Conservation (phyloP, 2,888 invertebrate species). For the Brachyptera putata region DNA sequence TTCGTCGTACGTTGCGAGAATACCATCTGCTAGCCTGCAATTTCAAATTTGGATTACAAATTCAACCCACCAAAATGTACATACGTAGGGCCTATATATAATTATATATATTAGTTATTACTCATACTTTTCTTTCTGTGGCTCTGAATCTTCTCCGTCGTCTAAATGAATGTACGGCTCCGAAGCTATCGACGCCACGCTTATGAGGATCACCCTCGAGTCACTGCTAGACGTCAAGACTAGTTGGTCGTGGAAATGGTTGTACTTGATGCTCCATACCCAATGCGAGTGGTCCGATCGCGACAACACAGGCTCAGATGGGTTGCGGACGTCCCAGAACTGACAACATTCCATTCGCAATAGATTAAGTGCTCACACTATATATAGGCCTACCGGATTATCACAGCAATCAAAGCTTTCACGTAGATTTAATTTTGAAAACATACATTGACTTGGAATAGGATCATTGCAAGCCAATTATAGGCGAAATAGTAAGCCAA, state of each 20-base stretch:
- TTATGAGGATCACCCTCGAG: slow-evolving; percentile 83
- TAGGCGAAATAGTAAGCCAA: no score
- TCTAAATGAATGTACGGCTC: slow-evolving; percentile 63
- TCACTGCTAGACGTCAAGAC: slow-evolving; percentile 93
- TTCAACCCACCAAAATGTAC: no score
- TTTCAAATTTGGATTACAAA: no score
- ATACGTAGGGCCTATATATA: no score
- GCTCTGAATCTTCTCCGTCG: slow-evolving; percentile 45
- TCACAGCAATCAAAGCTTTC: no score
- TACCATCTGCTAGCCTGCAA: slow-evolving; percentile 74
- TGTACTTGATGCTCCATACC: slow-evolving; percentile 40
- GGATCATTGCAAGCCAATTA: no score
- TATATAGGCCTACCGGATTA: no score
- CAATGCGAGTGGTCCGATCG: slow-evolving; percentile 85
- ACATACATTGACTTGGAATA: no score
- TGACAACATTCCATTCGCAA: not conserved
- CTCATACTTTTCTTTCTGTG: slow-evolving; percentile 49
- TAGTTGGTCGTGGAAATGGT: slow-evolving; percentile 86
- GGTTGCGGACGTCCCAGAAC: slow-evolving; percentile 93
- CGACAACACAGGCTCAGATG: slow-evolving; percentile 70
- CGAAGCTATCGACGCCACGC: slow-evolving; percentile 81
- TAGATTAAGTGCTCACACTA: no score
- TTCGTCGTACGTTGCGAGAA: slow-evolving; percentile 88
- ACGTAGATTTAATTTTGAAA: no score
- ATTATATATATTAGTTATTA: no score